Conservation (phyloP, 2,888 invertebrate genomes). For the Drosophila anomalipes region DNA sequence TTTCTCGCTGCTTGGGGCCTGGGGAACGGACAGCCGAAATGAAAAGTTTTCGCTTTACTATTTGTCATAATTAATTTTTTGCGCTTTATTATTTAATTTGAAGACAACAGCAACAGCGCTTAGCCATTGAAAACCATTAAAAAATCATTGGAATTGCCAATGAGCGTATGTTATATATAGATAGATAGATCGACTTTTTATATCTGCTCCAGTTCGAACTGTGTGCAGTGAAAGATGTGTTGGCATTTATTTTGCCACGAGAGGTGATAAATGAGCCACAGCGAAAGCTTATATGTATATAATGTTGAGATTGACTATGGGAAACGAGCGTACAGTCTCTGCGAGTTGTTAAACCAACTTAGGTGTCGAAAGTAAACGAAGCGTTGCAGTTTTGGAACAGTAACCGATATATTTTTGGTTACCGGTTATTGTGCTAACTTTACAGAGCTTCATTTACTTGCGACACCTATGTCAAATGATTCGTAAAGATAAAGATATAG, state of each 20-base stretch:
- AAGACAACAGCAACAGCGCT: slow-evolving; percentile 39
- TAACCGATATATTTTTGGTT: not conserved
- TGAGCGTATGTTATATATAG: slow-evolving; percentile 13
- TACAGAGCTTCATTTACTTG: not conserved
- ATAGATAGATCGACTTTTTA: slow-evolving; percentile 38
- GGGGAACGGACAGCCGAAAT: slow-evolving; percentile 46
- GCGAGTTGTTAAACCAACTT: not conserved
- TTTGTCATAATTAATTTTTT: slow-evolving; percentile 77
- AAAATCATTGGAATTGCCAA: slow-evolving; percentile 30
- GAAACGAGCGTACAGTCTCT: slow-evolving; percentile 18
- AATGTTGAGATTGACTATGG: slow-evolving; percentile 17
- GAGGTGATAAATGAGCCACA: slow-evolving; percentile 56
- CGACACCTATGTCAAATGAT: not conserved
- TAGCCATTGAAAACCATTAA: slow-evolving; percentile 55
- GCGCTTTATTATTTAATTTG: slow-evolving; percentile 66
- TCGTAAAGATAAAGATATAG: not conserved
- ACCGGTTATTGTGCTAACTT: not conserved
- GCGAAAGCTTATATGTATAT: slow-evolving; percentile 57
- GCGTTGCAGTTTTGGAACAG: not conserved
- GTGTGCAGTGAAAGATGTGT: slow-evolving; percentile 47
- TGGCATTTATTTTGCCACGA: slow-evolving; percentile 31
- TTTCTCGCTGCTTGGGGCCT: slow-evolving; percentile 15
- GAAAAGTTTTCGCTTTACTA: slow-evolving; percentile 71
- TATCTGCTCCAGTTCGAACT: slow-evolving; percentile 54
- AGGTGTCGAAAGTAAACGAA: slow-evolving; percentile 8